These are phyloP conservation scores for Aphelocoma coerulescens DNA, from an alignment of 2,113 vertebrate species.

Conservation along the genomic window DNA sequence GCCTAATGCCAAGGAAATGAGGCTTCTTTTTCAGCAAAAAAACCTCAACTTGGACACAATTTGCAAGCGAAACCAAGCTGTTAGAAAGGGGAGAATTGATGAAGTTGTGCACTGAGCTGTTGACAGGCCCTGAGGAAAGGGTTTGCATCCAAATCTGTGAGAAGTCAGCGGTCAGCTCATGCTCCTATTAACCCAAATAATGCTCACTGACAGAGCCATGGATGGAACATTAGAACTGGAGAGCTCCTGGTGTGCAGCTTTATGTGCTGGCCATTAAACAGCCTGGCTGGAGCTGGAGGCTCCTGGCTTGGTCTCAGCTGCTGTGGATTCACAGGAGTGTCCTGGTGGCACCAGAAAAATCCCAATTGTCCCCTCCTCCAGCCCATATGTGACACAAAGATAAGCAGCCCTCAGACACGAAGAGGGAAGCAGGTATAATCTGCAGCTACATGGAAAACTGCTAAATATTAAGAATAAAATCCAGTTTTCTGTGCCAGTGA, in stretches of 20 bases:
- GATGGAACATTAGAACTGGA: background rate
- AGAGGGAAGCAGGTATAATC: background rate
- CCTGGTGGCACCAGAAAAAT: background rate
- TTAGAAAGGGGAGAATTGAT: background rate
- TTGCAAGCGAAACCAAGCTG: background rate
- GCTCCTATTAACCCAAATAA: background rate
- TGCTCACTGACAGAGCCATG: background rate
- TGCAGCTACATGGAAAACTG: background rate
- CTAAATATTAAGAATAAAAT: background rate
- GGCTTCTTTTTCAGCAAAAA: background rate
- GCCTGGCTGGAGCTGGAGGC: background rate
- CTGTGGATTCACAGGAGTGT: accelerated
- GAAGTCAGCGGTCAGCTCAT: background rate
- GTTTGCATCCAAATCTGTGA: background rate
- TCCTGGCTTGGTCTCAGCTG: background rate
- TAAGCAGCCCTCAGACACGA: background rate
- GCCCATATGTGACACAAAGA: background rate
- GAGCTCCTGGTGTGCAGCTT: background rate
- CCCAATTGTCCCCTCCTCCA: background rate
- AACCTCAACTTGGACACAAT: background rate
- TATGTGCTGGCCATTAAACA: accelerated
- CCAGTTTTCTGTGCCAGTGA: background rate
- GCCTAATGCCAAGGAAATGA: background rate
- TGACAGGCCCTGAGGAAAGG: background rate
- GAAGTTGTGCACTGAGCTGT: background rate